Conservation (phyloP, 1,140 invertebrate species). For the Eciton burchellii region DNA sequence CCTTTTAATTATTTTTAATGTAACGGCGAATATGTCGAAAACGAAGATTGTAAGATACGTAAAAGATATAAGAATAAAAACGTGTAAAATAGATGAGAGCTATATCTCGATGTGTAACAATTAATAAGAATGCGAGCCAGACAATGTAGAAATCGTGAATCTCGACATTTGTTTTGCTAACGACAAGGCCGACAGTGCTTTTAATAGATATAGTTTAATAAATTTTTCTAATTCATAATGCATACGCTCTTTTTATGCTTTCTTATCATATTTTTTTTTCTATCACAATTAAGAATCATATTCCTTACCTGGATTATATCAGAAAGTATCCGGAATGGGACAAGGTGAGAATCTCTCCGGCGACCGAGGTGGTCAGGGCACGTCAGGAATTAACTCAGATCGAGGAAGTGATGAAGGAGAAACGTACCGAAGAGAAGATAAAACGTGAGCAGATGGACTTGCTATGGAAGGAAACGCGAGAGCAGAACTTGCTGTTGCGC, state of each 20-base stretch:
- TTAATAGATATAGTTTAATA: constrained; percentile 2
- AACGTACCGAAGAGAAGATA: constrained; percentile 80
- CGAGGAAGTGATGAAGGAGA: constrained; percentile 82
- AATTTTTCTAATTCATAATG: background rate
- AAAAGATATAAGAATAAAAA: constrained; percentile 14
- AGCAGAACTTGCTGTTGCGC: constrained; percentile 84
- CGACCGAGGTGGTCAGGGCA: constrained; percentile 85
- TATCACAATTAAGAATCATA: constrained; percentile 27
- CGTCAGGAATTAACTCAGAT: constrained; percentile 84
- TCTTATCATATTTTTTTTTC: constrained; percentile 6
- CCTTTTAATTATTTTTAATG: constrained; percentile 27
- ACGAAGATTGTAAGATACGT: background rate
- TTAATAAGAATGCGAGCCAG: background rate
- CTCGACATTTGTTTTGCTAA: constrained; percentile 1
- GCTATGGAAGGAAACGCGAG: constrained; percentile 85
- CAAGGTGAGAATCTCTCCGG: constrained; percentile 84
- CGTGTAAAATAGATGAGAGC: background rate
- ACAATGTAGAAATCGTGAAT: constrained; percentile 1
- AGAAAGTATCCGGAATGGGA: constrained; percentile 88
- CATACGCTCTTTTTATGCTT: too few relatives aligned
- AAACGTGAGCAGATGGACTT: constrained; percentile 83
- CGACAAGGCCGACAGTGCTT: background rate
- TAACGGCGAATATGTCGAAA: background rate
- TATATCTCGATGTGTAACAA: background rate
- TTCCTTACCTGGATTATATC: constrained; percentile 2